Evolutionary conservation across 2,797 vertebrate genomes (phyloP), one percentile per base, ranked within the genome.

Genomic region (Rhinoraja longicauda): DNA sequence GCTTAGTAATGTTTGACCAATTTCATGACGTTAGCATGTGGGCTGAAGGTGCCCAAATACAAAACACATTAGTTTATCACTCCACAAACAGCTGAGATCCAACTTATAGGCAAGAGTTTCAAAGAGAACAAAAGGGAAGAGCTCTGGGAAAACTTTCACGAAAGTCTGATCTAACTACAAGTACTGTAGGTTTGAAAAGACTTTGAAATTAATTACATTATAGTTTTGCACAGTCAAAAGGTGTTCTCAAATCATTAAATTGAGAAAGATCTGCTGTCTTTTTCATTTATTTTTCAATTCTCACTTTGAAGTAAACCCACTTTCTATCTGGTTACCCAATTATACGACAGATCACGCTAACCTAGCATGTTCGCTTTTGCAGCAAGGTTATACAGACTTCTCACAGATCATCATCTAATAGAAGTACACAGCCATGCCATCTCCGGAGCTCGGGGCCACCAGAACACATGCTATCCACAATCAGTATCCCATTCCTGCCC

Each of bases 261-360:
- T 88, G 59, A 24, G n/a, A 79, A 88, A 64, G 59, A 32, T 88
- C 5, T 36, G 15, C 59, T 36, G 59, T 0, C n/a, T 64, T 36
- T 88, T 59, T 67, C 84, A 88, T 88, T 88, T 88, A 32, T 88
- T 88, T 88, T 88, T 88, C 84, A 88, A 88, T 88, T 88, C 59
- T 32, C 84, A 88, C 84, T 88, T 88, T 64, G 17, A 32, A 67
- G 6, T 36, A 36, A 64, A 8, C 0, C n/a, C 59, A 64, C 15
- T 67, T 72, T 88, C 59, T 29, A 64, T n/a, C 59, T 64, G n/a
- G 59, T 88, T 88, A 8, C 17, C 64, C 84, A 88, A 67, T 64
- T 88, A 67, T 21, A 29, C 29, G 15, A 0, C 59, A 88, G 84
- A 67, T 88, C 84, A 21, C n/a, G n/a, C 15, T 67, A 67, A 88